Conservation (phyloP, 2,797 vertebrate genomes). For the Falco berigora region DNA sequence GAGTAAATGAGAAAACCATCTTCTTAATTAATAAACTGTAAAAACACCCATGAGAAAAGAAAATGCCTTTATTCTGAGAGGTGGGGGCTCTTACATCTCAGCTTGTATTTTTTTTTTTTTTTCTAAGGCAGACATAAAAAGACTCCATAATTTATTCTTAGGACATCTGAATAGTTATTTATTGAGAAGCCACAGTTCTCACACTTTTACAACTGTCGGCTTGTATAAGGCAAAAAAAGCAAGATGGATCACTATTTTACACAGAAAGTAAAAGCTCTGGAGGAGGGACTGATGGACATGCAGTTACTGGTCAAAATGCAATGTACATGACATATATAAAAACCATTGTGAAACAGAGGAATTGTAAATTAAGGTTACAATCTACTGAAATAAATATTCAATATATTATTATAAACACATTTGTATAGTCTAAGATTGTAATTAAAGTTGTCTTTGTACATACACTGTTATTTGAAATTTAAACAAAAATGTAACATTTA, state of each 20-base stretch:
- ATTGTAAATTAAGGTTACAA: constrained; percentile 84
- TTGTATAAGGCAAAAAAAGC: constrained; percentile 88
- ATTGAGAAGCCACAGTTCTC: constrained; percentile 91
- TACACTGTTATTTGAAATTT: constrained; percentile 73
- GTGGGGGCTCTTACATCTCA: constrained; percentile 62
- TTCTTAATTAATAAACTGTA: constrained; percentile 56
- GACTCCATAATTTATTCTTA: constrained; percentile 63
- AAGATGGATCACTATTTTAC: constrained; percentile 84
- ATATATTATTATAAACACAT: constrained; percentile 88
- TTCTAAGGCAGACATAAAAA: constrained; percentile 64
- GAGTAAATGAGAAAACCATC: constrained; percentile 5
- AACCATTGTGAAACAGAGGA: constrained; percentile 83
- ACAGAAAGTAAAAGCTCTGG: constrained; percentile 82
- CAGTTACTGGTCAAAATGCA: constrained; percentile 84
- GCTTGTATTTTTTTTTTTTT: constrained; percentile 1
- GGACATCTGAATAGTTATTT: constrained; percentile 91
- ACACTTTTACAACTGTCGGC: constrained; percentile 95
- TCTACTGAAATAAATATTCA: constrained; percentile 84
- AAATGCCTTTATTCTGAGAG: constrained; percentile 68
- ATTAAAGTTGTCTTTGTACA: constrained; percentile 79
- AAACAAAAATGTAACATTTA: constrained; percentile 75
- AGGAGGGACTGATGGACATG: constrained; percentile 80
- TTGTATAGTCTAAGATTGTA: constrained; percentile 77
- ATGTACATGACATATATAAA: constrained; percentile 88
- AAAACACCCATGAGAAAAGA: constrained; percentile 65